Percentiles rank a stretch among this genome's conserved stretches.
These are phyloP conservation scores for Argyresthia goedartella DNA, from an alignment of 2,888 invertebrate genomes.

Conservation along the genomic window DNA sequence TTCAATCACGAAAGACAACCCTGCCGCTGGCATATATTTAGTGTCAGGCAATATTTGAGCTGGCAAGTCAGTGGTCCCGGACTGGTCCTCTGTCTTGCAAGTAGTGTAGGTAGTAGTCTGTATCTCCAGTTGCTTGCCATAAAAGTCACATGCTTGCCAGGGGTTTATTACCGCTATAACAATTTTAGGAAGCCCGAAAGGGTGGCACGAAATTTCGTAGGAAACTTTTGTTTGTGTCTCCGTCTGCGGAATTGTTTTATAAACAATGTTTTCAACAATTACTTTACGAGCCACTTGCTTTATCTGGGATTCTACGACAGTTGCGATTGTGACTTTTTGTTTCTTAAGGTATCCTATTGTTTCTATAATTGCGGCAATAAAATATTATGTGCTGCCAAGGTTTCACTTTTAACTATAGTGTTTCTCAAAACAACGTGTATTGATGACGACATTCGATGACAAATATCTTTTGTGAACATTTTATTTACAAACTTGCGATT, in stretches of 20 bases:
- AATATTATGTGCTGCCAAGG: background rate
- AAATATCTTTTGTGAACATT: background rate
- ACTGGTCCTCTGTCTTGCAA: no score
- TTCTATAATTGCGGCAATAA: slow-evolving; percentile 1
- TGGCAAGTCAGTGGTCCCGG: no score
- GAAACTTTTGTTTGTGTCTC: slow-evolving; percentile 60
- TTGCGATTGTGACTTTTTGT: slow-evolving; percentile 3
- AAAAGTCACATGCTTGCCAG: slow-evolving; percentile 63
- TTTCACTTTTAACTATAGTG: background rate
- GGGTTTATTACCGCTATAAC: slow-evolving; percentile 64
- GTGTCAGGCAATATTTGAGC: no score
- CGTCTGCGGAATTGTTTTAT: slow-evolving; percentile 59
- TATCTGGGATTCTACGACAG: slow-evolving; percentile 25
- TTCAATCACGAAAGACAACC: no score
- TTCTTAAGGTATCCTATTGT: background rate
- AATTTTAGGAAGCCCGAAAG: slow-evolving; percentile 68
- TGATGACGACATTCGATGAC: background rate
- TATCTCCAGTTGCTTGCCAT: slow-evolving; percentile 23
- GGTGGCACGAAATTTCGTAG: slow-evolving; percentile 52
- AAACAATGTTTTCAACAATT: slow-evolving; percentile 65
- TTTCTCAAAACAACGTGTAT: background rate
- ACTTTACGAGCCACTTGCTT: slow-evolving; percentile 62
- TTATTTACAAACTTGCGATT: background rate
- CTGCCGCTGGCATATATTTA: no score
- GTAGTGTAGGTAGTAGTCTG: no score